phyloP scores from a whole-genome alignment of 2,113 vertebrate genomes.

The Hoplias malabaricus region DNA sequence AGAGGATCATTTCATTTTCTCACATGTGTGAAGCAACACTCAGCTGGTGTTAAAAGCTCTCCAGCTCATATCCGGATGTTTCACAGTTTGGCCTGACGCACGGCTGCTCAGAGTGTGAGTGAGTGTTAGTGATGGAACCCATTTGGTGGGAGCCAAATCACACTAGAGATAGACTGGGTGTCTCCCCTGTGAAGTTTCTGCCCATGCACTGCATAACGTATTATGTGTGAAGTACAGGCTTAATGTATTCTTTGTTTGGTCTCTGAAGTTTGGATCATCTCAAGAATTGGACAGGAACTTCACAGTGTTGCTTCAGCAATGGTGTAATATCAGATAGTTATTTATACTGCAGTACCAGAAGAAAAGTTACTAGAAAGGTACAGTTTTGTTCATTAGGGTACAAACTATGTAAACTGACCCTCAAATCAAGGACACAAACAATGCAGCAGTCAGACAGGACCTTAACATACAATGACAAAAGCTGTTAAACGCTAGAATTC shows the following conservation, averaged over 20 bases:
- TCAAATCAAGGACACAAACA: too few relatives aligned
- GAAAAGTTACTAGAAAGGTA: too few relatives aligned
- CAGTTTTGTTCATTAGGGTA: too few relatives aligned
- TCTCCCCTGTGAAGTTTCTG: neutral
- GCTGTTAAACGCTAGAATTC: too few relatives aligned
- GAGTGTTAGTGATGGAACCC: constrained; percentile 59
- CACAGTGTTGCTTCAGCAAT: neutral
- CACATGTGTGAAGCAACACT: constrained; percentile 12
- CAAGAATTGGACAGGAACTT: neutral
- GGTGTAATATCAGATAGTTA: neutral
- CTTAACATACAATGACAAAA: too few relatives aligned
- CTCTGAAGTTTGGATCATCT: neutral
- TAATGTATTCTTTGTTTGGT: neutral
- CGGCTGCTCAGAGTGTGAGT: constrained; percentile 50
- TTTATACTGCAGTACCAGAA: neutral
- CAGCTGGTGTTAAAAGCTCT: constrained; percentile 23
- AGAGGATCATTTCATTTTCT: neutral
- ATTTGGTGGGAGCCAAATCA: constrained; percentile 63
- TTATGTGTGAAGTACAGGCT: neutral
- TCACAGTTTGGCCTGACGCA: constrained; percentile 60
- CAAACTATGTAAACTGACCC: too few relatives aligned
- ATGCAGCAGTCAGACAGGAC: too few relatives aligned
- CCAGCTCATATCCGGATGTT: constrained; percentile 30
- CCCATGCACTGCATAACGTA: neutral
- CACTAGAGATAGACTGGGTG: constrained; percentile 41